Evolutionary conservation across 1,140 invertebrate genomes (phyloP).

Genomic region (Apis mellifera): DNA sequence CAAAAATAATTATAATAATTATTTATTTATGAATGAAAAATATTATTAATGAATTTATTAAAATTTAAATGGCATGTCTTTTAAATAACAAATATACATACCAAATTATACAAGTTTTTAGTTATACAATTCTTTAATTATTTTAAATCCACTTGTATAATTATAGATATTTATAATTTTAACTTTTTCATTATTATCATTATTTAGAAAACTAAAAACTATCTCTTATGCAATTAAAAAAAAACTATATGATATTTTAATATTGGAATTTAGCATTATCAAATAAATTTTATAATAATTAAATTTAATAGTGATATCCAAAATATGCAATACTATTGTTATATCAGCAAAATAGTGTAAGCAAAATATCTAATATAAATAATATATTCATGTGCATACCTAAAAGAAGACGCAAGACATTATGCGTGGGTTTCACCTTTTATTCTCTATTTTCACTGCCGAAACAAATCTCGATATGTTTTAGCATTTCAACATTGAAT

Average conservation of each 20-base stretch:
- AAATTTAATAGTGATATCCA: not conserved
- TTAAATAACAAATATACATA: not conserved
- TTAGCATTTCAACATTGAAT: too few relatives aligned
- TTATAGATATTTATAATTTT: not conserved
- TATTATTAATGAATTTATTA: not conserved
- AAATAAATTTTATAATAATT: not conserved
- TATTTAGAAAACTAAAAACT: not conserved
- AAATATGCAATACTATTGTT: conserved; percentile 11
- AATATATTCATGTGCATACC: conserved; percentile 35
- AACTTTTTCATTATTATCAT: not conserved
- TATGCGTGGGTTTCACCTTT: not conserved
- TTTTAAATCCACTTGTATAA: not conserved
- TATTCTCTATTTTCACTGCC: not conserved
- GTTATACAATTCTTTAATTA: not conserved
- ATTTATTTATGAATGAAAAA: not conserved
- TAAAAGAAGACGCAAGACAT: conserved; percentile 35
- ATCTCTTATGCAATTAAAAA: not conserved
- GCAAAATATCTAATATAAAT: not conserved
- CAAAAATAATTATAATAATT: not conserved
- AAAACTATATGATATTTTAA: not conserved
- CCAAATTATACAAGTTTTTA: too few relatives aligned
- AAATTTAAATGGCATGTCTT: not conserved
- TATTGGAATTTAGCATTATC: not conserved
- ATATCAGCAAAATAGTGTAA: conserved; percentile 9
- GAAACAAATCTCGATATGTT: not conserved